Base-by-base conservation (phyloP, 2,888 invertebrate species). In the Chirona hameri region DNA sequence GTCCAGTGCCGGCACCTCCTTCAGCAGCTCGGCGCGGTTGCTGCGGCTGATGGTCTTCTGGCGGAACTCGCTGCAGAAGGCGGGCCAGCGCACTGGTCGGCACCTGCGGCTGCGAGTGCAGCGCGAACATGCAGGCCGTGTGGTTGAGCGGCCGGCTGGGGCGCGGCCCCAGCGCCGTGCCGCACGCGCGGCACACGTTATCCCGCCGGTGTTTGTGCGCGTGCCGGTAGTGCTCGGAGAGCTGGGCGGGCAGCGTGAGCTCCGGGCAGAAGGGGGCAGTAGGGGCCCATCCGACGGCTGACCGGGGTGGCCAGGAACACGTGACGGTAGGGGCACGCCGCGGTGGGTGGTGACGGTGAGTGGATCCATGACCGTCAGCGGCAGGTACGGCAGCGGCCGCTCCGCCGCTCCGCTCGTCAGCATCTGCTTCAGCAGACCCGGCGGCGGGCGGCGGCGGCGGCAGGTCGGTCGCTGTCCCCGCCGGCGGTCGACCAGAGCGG, bases 381-480 rank as follows among this genome's bases (percentile, higher is more conserved):
- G 76, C 46, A 76, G 76, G 76, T 76, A 76, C 39, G 76, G 76
- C 9, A 76, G 39, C 24, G 76, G 24, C 18, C 0, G 9, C 18
- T 18, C 31, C 29, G 21, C 29, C 31, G 4, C 31, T 0, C 29
- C 69, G 27, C 14, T 9, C 27, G 72, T 72, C 72, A 72, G 39
- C 72, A 72, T 72, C 72, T 72, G 72, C 72, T 72, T 72, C 72
- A 72, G 39, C 39, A 72, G 72, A 21, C 72, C 72, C n/a, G 69
- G 27, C 12, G 65, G 65, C 27, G 65, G 65, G 15, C 27, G 27
- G n/a, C 29, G 72, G 18, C 18, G 31, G 31, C 29, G 31, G 31
- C 31, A 18, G 1, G 3, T 10, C 65, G 7, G 27, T 5, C 65
- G 27, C 10, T 7, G 27, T 10, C 1, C 1, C 27, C n/a, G 7